A percentile compares a stretch with the other conserved stretches of the same genome.
phyloP scores from a whole-genome alignment of 2,113 vertebrate species.

The Myocastor coypus region DNA sequence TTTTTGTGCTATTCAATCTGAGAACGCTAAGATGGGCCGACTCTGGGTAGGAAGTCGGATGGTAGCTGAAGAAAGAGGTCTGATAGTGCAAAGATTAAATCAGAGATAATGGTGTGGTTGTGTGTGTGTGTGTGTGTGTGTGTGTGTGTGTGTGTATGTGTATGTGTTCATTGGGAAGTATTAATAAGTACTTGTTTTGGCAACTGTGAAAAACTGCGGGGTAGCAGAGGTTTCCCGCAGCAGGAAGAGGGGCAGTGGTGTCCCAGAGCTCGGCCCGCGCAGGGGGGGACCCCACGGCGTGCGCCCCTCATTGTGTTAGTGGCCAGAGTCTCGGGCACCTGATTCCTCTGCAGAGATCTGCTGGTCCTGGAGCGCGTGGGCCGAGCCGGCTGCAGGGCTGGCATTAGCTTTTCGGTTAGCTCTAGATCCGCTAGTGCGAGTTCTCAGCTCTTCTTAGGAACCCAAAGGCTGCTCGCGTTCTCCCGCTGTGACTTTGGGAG shows the following conservation, averaged over 20 bases:
- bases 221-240: background rate
- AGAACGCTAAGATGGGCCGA: background rate
- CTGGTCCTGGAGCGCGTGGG: background rate
- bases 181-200: conserved; percentile 32
- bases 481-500: conserved; percentile 35
- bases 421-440: background rate
- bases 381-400: conserved; percentile 32
- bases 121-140: background rate
- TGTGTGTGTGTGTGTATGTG: too few relatives aligned
- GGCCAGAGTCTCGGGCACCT: conserved; percentile 53
- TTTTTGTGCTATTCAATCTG: background rate
- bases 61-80: conserved; percentile 24
- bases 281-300: background rate
- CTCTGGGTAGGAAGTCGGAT: conserved; percentile 50
- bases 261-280: too few relatives aligned
- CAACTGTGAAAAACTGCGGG: conserved; percentile 58
- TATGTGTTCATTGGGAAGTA: conserved; percentile 3
- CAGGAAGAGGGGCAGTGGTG: background rate
- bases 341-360: conserved; percentile 3
- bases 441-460: conserved; percentile 5
- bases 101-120: conserved; percentile 59
- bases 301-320: conserved; percentile 25
- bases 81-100: conserved; percentile 27
- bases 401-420: conserved; percentile 56
- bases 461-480: background rate